These are phyloP conservation scores for Cataglyphis rosenhaueri DNA, from an alignment of 2,888 invertebrate species.

Conservation along the genomic window DNA sequence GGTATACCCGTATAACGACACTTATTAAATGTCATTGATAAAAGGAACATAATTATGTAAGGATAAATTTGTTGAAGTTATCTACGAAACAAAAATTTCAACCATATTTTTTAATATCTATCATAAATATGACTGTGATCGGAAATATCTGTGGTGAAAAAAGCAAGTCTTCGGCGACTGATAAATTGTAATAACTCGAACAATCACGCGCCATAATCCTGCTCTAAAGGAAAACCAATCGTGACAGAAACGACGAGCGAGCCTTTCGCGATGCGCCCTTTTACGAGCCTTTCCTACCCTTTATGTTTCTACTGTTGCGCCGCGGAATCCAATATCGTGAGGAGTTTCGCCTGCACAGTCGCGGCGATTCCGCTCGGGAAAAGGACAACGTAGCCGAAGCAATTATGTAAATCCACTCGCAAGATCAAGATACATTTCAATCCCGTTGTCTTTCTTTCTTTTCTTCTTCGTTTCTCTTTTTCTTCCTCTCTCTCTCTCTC, in stretches of 20 bases:
- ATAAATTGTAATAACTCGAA: conserved; percentile 31
- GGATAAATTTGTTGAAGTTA: not conserved
- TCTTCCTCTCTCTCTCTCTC: not conserved
- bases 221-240: conserved; percentile 33
- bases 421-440: conserved; percentile 80
- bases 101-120: not conserved
- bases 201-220: conserved; percentile 34
- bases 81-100: not conserved
- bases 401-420: conserved; percentile 80
- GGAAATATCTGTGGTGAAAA: not conserved
- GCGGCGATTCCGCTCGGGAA: conserved; percentile 55
- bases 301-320: conserved; percentile 47
- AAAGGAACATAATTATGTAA: not conserved
- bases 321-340: conserved; percentile 47
- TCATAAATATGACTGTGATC: not conserved
- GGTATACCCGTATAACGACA: not conserved
- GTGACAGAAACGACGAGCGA: conserved; percentile 16
- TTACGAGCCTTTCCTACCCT: conserved; percentile 43
- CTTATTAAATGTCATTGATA: not conserved
- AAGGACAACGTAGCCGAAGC: conserved; percentile 75
- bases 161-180: not conserved
- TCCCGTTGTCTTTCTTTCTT: conserved; percentile 53
- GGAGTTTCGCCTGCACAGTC: conserved; percentile 25
- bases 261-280: conserved; percentile 27
- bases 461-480: not conserved